Evolutionary conservation across 2,797 vertebrate genomes (phyloP), one percentile per base, ranked within the genome.

Genomic region (Knipowitschia caucasica): DNA sequence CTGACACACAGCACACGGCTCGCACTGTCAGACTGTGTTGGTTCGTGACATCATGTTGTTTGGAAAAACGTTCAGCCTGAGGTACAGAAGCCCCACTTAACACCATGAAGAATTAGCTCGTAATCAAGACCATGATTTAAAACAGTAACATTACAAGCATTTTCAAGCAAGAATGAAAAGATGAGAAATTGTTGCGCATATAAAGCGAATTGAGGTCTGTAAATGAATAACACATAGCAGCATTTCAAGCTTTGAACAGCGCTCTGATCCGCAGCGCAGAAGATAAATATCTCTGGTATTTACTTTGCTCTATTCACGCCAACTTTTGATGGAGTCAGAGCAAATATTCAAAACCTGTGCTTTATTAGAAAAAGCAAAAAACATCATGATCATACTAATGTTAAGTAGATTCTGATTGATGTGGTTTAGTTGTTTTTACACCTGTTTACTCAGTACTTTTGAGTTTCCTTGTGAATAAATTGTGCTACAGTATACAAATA

Each of bases 1-100:
- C 55, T 67, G 40, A 54, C 57, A 74, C 61, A 66, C 73, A 76
- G 59, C 50, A n/a, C n/a, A n/a, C n/a, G n/a, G n/a, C n/a, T n/a
- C n/a, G n/a, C n/a, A n/a, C n/a, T n/a, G n/a, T n/a, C n/a, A n/a
- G n/a, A n/a, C n/a, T n/a, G n/a, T n/a, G n/a, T n/a, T n/a, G n/a
- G n/a, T n/a, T 50, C 46, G 26, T 23, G 51, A 51, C 40, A 14
- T 10, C 24, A 47, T 62, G 46, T 49, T 8, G 4, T 26, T 20
- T 64, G 63, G 50, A 59, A 38, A 63, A 35, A 7, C 15, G 56
- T 60, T 31, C 36, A 56, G 39, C 50, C 42, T 9, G 27, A 62
- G 47, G 51, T 50, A 45, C 18, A n/a, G 14, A 47, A 21, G n/a
- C 43, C 26, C 27, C 27, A 31, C 1, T 27, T 27, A 15, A 45